Evolutionary conservation across 2,113 vertebrate genomes (phyloP), one percentile per base, ranked within the genome.

Genomic region (Mustela nigripes): DNA sequence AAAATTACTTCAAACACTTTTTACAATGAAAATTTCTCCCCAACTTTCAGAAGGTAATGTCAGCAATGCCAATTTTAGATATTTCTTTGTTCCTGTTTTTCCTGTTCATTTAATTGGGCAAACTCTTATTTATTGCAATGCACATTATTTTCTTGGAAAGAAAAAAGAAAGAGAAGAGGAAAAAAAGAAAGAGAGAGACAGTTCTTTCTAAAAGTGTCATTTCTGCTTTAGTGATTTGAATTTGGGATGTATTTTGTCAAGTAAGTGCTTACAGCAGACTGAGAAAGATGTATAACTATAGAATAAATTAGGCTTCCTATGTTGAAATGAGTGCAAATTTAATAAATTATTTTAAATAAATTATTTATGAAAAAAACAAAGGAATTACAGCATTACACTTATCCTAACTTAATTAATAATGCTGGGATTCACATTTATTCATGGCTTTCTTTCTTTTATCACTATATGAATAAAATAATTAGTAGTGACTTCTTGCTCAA

Each of bases 291-390:
- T 21, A 88, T 96, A 97, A 92, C 67, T 94, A 45, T 82, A 90
- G 16, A 95, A 95, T 96, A 84, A 98, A 97, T 97, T 93, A 73
- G 0, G 0, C 63, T 98, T 91, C 63, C 97, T 67, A n/a, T 95
- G 89, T 50, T 97, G 67, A 98, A 96, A 95, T 48, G 96, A 33
- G 31, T 79, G 33, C 42, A 89, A 0, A 0, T 94, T 96, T 94
- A 80, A 96, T 83, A 94, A 97, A 93, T 97, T 96, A 89, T 95
- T 97, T 98, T 97, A 71, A 96, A 82, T 91, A 58, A 87, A 79
- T 4, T 4, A 33, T 67, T 73, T 67, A 7, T 96, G 60, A 69
- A 96, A 69, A 69, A 76, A 97, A 97, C n/a, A 60, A 97, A 96
- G 26, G 16, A 81, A 71, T 95, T n/a, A 42, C 28, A 87, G 24